A percentile compares a stretch with the other conserved stretches of the same genome.
Evolutionary conservation across 1,140 invertebrate species (phyloP).

Genomic region (Contarinia nasturtii): DNA sequence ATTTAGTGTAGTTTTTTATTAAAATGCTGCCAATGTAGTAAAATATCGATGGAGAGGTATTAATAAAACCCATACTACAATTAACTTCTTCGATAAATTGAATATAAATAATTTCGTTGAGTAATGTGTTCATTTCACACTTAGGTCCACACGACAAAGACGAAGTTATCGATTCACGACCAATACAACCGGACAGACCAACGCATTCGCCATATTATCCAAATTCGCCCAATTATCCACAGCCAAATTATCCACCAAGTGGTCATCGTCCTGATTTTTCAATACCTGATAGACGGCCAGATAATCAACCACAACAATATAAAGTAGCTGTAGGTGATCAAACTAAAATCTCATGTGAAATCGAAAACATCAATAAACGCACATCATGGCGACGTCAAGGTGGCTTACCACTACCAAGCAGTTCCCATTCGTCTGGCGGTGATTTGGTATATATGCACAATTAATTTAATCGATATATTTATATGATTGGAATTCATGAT

Average conservation of each 20-base stretch:
- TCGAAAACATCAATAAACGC: background rate
- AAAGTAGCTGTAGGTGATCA: conserved; percentile 39
- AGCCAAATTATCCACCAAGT: conserved; percentile 4
- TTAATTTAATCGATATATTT: no score
- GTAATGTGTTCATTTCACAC: background rate
- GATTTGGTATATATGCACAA: conserved; percentile 29
- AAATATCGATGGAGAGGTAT: no score
- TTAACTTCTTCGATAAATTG: no score
- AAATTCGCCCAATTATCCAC: no score
- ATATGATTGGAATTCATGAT: no score
- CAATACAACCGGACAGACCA: conserved; percentile 22
- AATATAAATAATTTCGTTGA: background rate
- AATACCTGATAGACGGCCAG: no score
- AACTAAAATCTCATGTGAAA: conserved; percentile 39
- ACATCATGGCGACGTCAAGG: conserved; percentile 42
- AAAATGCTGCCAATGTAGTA: background rate
- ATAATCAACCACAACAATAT: conserved; percentile 9
- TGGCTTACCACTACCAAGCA: conserved; percentile 32
- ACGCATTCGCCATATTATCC: conserved; percentile 15
- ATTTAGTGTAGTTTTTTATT: background rate
- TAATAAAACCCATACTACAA: no score
- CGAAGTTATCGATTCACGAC: conserved; percentile 6
- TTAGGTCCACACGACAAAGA: conserved; percentile 1
- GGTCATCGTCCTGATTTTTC: no score
- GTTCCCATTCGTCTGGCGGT: conserved; percentile 34